A percentile compares a stretch with the other conserved stretches of the same genome.
phyloP scores from a whole-genome alignment of 2,888 invertebrate species.

The Macrosiphum euphorbiae region DNA sequence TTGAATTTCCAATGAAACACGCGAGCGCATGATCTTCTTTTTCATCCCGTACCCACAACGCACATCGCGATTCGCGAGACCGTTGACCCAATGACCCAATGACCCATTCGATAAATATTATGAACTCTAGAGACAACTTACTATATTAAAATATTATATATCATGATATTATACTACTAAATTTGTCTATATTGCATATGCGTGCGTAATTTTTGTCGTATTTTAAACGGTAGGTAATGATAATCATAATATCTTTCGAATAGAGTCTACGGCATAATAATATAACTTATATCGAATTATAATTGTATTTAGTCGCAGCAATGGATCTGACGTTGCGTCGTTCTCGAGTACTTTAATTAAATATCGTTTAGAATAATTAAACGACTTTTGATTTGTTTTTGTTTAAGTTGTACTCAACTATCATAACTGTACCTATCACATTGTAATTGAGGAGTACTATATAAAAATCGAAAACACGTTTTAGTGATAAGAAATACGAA shows the following conservation, averaged over 20 bases:
- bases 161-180: not conserved
- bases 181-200: not conserved
- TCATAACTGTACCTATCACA: not conserved
- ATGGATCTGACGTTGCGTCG: not conserved
- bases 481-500: not conserved
- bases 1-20: slow-evolving; percentile 45
- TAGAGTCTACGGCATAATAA: not conserved
- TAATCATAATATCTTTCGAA: not conserved
- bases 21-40: slow-evolving; percentile 51
- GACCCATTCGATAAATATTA: slow-evolving; percentile 46
- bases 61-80: not conserved
- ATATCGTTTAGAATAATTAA: not conserved
- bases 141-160: too few relatives aligned
- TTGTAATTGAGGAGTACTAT: not conserved
- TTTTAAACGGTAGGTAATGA: not conserved
- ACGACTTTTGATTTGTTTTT: not conserved
- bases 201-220: not conserved
- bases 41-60: slow-evolving; percentile 28
- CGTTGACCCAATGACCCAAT: slow-evolving; percentile 58
- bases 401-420: not conserved
- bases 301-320: not conserved
- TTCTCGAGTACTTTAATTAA: not conserved
- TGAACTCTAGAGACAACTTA: not conserved
- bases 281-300: not conserved
- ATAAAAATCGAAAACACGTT: not conserved